Base-by-base conservation (phyloP, 2,888 invertebrate genomes). In the Merodon equestris region DNA sequence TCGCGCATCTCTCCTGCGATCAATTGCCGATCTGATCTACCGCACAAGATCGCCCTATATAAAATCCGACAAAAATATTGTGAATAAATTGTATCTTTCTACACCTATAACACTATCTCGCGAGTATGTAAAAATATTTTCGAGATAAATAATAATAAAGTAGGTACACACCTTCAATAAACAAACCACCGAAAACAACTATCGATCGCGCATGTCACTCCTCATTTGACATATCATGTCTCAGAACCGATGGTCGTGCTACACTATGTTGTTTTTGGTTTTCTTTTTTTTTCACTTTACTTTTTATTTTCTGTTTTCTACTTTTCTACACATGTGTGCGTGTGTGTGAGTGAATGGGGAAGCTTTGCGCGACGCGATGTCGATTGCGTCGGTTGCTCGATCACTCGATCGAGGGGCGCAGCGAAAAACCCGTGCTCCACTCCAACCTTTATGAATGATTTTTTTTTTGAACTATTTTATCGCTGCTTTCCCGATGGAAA, bases 201-300 rank as follows among this genome's bases (percentile, higher is more conserved):
- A 79, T 81, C 72, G 81, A 83, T 72, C 82, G 83, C 82, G 83
- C 83, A 83, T 83, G 83, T 83, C 83, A 83, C 68, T 82, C 79
- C 75, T 66, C 82, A 57, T 81, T 82, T 83, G 83, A 83, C 83
- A 83, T 83, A 81, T 81, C 56, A 50, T 70, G 64, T 70, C 57
- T 73, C 60, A 70, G 53, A 72, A 68, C 54, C 45, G 54, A 47
- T 34, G 42, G 19, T 42, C 14, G 9, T 13, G 17, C 17, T 17
- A 9, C 38, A 18, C 19, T 13, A 3, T 18, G 9, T 19, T 48
- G 12, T 34, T 14, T 17, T 56, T 61, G 38, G 44, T n/a, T n/a
- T n/a, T n/a, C 7, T 27, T 27, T 27, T 7, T 27, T 2, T 27
- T 27, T 7, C 27, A 27, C 27, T 27, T 27, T 27, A 7, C 7